Evolutionary conservation across 2,113 vertebrate species (phyloP), one percentile per base, ranked within the genome.

Genomic region (Otis tarda): DNA sequence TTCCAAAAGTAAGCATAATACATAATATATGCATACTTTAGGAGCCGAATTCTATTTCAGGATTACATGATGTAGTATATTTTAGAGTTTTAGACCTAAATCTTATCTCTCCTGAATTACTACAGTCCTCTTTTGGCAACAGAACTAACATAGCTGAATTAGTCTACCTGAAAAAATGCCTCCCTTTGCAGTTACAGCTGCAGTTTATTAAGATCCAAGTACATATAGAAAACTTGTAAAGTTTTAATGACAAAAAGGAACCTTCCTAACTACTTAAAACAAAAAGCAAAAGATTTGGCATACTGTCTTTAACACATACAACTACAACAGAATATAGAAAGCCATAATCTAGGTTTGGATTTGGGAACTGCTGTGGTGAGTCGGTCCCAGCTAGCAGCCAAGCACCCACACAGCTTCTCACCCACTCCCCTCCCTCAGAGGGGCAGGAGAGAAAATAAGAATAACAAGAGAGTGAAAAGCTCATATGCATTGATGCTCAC

Each of bases 321-420:
- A 71, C 43, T 61, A 65, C 24, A 67, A 84, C 14, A 78, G 19
- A 96, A 86, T 71, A 86, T 24, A 91, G 59, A 77, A 95, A 92
- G 30, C 23, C 53, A 24, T 68, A 59, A 89, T 80, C 56, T 93
- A 94, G 89, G 85, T 93, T 81, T 84, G 83, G 78, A 39, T 93
- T 89, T 90, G 93, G n/a, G 68, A 89, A 94, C 55, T 77, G 50
- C 13, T 80, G 9, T 63, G 15, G 20, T 61, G 23, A 49, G 13
- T 57, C 28, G 4, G 31, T 59, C 12, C 16, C 53, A 85, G 25
- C 25, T 43, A 73, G 35, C 15, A 91, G 61, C 23, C 50, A 91
- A 82, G 19, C 21, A 65, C 13, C 25, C 31, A 23, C 52, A 63
- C 2, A 17, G 5, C 15, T 13, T 1, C 19, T 53, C 47, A 41